phyloP scores from a whole-genome alignment of 2,797 vertebrate species.

The Cynopterus sphinx region DNA sequence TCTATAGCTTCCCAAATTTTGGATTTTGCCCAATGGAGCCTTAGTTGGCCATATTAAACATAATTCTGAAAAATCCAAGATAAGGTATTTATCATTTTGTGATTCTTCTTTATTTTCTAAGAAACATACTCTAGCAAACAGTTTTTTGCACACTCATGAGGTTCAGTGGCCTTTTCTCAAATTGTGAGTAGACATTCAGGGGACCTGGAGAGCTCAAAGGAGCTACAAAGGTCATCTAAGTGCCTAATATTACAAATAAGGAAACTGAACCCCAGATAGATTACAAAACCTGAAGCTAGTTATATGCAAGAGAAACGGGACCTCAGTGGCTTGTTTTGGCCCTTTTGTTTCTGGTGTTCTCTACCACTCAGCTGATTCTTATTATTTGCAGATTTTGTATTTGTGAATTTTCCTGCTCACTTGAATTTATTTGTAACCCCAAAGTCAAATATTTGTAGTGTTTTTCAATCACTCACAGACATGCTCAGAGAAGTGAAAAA shows the following conservation, averaged over 20 bases:
- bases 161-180: neutral
- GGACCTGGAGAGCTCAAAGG: neutral
- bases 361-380: neutral
- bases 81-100: neutral
- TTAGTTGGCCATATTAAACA: neutral
- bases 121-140: neutral
- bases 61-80: neutral
- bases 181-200: neutral
- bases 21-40: neutral
- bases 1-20: neutral
- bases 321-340: neutral
- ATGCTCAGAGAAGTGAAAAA: neutral
- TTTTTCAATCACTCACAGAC: neutral
- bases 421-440: neutral
- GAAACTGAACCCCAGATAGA: neutral
- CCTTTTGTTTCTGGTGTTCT: neutral
- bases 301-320: neutral
- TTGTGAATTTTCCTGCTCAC: neutral
- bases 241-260: neutral
- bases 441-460: neutral
- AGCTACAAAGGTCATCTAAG: neutral
- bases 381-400: neutral
- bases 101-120: neutral
- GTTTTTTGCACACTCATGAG: neutral
- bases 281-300: neutral